A percentile compares a stretch with the other conserved stretches of the same genome.
phyloP scores from a whole-genome alignment of 2,113 vertebrate species.

The Aphelocoma coerulescens region DNA sequence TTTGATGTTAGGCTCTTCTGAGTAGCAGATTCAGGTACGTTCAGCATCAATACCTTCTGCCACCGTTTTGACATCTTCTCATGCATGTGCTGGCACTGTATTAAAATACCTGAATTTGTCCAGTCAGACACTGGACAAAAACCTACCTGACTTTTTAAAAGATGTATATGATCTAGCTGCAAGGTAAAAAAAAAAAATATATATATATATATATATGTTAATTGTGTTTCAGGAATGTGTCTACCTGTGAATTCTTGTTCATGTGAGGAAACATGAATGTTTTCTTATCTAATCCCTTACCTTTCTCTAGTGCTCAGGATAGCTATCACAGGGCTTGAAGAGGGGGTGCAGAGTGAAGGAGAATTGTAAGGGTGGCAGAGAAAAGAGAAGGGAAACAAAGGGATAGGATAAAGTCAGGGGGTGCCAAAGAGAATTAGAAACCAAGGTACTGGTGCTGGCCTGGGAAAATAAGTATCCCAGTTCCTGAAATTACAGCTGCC shows the following conservation, averaged over 20 bases:
- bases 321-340: neutral
- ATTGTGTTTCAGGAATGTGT: neutral
- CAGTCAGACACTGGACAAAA: neutral
- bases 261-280: neutral
- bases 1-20: neutral
- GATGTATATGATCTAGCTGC: neutral
- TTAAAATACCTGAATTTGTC: neutral
- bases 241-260: neutral
- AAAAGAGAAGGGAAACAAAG: neutral
- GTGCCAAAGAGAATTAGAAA: neutral
- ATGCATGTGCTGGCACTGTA: neutral
- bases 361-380: neutral
- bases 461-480: neutral
- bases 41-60: neutral
- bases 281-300: neutral
- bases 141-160: neutral
- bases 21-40: neutral
- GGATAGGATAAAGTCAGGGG: neutral
- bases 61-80: neutral
- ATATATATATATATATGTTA: neutral
- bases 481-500: neutral
- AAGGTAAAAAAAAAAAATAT: neutral
- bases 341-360: neutral
- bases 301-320: neutral
- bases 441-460: neutral